These are phyloP conservation scores for Callinectes sapidus DNA, from an alignment of 2,888 invertebrate genomes.

Conservation along the genomic window DNA sequence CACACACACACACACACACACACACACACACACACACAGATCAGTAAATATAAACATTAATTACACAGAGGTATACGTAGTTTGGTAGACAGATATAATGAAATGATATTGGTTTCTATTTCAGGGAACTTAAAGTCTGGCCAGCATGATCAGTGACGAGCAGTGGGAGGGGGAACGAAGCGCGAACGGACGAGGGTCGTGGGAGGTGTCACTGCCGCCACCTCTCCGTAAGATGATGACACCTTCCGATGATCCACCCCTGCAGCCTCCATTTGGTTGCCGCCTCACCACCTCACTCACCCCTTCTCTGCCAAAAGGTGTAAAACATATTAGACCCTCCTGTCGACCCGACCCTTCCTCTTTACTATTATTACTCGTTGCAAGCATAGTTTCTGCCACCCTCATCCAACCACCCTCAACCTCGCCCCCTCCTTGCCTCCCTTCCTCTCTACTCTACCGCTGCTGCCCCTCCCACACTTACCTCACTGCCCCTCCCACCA, in stretches of 20 bases:
- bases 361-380: constrained; percentile 50
- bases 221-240: background rate
- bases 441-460: background rate
- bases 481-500: constrained; percentile 34
- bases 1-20: constrained; percentile 12
- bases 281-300: background rate
- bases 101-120: background rate
- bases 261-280: constrained; percentile 14
- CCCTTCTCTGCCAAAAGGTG: constrained; percentile 15
- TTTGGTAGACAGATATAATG: background rate
- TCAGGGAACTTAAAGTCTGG: background rate
- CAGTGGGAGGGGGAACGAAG: background rate
- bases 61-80: background rate
- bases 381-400: constrained; percentile 45
- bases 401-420: constrained; percentile 35
- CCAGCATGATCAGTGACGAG: background rate
- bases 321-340: constrained; percentile 36
- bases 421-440: background rate
- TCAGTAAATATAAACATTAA: background rate
- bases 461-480: constrained; percentile 36
- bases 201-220: background rate
- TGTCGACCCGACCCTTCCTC: constrained; percentile 16
- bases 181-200: background rate
- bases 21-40: constrained; percentile 34
- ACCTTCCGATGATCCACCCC: constrained; percentile 15